These are phyloP conservation scores for Gymnothorax javanicus DNA, from an alignment of 2,797 vertebrate genomes.

Conservation along the genomic window DNA sequence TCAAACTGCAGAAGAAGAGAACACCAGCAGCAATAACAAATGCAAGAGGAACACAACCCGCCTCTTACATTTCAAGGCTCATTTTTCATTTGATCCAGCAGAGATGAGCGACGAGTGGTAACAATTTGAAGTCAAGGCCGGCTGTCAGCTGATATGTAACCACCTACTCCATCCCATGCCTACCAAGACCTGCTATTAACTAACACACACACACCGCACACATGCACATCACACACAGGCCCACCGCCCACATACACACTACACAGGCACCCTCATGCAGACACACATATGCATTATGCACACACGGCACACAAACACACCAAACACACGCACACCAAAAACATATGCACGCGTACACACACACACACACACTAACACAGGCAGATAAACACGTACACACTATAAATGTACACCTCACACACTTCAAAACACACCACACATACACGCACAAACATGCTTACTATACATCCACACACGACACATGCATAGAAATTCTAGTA, in stretches of 20 bases:
- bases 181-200: constrained; percentile 37
- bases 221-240: constrained; percentile 5
- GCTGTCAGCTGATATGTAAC: constrained; percentile 47
- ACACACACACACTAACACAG: too few relatives aligned
- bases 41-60: too few relatives aligned
- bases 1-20: constrained; percentile 40
- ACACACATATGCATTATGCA: too few relatives aligned
- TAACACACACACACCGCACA: constrained; percentile 34
- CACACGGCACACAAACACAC: constrained; percentile 19
- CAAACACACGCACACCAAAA: not conserved
- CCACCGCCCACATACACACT: too few relatives aligned
- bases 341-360: not conserved
- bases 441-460: constrained; percentile 27
- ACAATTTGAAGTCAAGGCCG: constrained; percentile 62
- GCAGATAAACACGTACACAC: too few relatives aligned
- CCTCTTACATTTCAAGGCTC: constrained; percentile 52
- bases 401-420: constrained; percentile 35
- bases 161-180: constrained; percentile 30
- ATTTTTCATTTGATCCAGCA: constrained; percentile 50
- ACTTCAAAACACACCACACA: constrained; percentile 29
- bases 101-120: constrained; percentile 56
- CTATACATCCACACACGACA: not conserved
- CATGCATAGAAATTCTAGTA: not conserved
- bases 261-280: not conserved
- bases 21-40: not conserved